Evolutionary conservation across 2,113 vertebrate genomes (phyloP).

Genomic region (Limanda limanda): DNA sequence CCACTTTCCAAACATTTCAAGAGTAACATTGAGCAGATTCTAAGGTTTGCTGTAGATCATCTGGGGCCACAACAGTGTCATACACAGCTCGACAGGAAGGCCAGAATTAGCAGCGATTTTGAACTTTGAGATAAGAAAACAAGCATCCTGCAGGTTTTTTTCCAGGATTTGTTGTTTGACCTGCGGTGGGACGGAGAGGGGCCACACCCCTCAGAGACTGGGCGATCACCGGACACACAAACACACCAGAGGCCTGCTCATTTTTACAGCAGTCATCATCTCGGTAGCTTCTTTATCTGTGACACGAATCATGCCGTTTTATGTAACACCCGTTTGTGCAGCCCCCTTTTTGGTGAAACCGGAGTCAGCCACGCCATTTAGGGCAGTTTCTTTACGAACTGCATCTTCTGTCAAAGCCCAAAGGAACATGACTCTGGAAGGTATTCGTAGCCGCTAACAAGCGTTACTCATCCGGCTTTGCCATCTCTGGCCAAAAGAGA

Average conservation of each 20-base stretch:
- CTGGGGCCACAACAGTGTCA: conserved; percentile 8
- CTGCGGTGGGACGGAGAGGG: conserved; percentile 14
- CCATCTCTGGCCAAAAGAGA: conserved; percentile 46
- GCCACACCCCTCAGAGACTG: conserved; percentile 55
- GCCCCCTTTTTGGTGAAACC: conserved; percentile 41
- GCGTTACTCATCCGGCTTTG: conserved; percentile 46
- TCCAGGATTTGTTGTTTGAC: conserved; percentile 55
- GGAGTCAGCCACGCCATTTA: conserved; percentile 66
- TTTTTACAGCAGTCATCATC: conserved; percentile 47
- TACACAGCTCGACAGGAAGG: conserved; percentile 55
- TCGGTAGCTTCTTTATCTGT: conserved; percentile 50
- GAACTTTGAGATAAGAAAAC: conserved; percentile 68
- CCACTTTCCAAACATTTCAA: conserved; percentile 11
- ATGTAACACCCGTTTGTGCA: conserved; percentile 23
- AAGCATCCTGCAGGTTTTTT: conserved; percentile 47
- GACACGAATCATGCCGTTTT: conserved; percentile 54
- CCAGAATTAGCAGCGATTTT: conserved; percentile 64
- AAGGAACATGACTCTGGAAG: conserved; percentile 32
- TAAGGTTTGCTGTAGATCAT: conserved; percentile 3
- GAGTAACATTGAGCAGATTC: neutral
- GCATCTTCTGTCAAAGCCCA: conserved; percentile 41
- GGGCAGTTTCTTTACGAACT: conserved; percentile 56
- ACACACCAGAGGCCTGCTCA: conserved; percentile 35
- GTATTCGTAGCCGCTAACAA: conserved; percentile 60
- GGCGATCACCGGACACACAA: conserved; percentile 24